Conservation (phyloP, 2,888 invertebrate genomes). For the Cerastis leucographa region DNA sequence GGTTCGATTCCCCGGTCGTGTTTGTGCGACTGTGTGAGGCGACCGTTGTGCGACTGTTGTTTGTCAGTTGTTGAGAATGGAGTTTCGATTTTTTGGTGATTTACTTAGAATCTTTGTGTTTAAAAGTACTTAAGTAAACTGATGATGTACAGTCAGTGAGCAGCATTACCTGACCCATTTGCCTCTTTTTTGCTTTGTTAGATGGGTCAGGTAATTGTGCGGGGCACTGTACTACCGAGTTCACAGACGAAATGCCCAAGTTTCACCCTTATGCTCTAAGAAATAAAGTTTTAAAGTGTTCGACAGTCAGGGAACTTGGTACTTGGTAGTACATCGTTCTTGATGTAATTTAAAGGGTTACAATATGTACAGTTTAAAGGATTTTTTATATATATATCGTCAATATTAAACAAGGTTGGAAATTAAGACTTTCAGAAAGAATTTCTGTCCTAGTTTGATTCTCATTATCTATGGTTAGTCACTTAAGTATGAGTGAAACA, state of each 20-base stretch:
- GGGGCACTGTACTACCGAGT: too few relatives aligned
- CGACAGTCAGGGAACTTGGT: too few relatives aligned
- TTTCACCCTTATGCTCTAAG: too few relatives aligned
- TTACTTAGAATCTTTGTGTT: not conserved
- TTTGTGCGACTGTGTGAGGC: constrained; percentile 31
- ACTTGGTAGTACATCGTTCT: too few relatives aligned
- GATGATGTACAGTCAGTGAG: too few relatives aligned
- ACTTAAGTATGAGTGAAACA: not conserved
- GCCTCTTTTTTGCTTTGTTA: too few relatives aligned
- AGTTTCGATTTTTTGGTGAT: not conserved
- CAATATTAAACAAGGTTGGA: not conserved
- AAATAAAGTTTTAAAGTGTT: too few relatives aligned
- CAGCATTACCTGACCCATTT: too few relatives aligned
- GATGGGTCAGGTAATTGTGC: too few relatives aligned
- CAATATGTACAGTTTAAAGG: not conserved
- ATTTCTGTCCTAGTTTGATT: too few relatives aligned
- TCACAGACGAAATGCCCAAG: too few relatives aligned
- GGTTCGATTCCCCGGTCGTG: constrained; percentile 80
- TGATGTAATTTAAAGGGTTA: not conserved
- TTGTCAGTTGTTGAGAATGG: constrained; percentile 1
- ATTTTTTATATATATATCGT: too few relatives aligned
- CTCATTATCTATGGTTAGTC: not conserved
- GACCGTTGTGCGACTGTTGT: constrained; percentile 36
- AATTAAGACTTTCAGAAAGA: not conserved
- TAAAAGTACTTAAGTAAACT: not conserved